Evolutionary conservation across 1,140 invertebrate genomes (phyloP).

Genomic region (Conus ventricosus): DNA sequence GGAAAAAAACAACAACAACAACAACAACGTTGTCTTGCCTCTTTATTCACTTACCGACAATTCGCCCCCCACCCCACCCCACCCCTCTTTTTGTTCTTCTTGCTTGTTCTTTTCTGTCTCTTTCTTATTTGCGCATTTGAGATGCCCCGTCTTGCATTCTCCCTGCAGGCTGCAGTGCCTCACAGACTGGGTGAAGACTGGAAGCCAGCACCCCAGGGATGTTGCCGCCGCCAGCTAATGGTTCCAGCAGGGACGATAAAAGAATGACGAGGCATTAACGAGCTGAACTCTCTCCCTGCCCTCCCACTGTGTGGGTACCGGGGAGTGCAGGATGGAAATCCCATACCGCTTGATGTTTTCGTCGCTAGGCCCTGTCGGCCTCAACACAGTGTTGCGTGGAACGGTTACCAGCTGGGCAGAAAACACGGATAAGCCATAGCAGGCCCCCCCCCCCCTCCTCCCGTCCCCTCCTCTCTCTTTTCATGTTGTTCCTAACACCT

Average conservation of each 20-base stretch:
- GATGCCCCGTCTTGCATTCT: too few species aligned
- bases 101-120: too few species aligned
- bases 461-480: not conserved
- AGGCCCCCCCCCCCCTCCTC: not conserved
- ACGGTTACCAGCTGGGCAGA: not conserved
- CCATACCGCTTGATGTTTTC: not conserved
- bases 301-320: not conserved
- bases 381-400: not conserved
- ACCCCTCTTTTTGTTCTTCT: too few species aligned
- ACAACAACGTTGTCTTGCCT: too few species aligned
- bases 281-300: not conserved
- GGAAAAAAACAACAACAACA: too few species aligned
- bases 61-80: too few species aligned
- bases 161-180: too few species aligned
- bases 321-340: not conserved
- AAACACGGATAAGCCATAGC: not conserved
- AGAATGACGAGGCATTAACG: constrained; percentile 16
- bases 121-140: too few species aligned
- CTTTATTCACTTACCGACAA: too few species aligned
- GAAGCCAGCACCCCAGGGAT: not conserved
- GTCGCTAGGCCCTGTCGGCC: not conserved
- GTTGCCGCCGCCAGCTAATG: not conserved
- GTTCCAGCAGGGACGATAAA: constrained; percentile 9
- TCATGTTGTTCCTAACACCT: not conserved
- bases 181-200: too few species aligned